A percentile compares a stretch with the other conserved stretches of the same genome.
Evolutionary conservation across 2,888 invertebrate species (phyloP).

Genomic region (Drosophila subsilvestris): DNA sequence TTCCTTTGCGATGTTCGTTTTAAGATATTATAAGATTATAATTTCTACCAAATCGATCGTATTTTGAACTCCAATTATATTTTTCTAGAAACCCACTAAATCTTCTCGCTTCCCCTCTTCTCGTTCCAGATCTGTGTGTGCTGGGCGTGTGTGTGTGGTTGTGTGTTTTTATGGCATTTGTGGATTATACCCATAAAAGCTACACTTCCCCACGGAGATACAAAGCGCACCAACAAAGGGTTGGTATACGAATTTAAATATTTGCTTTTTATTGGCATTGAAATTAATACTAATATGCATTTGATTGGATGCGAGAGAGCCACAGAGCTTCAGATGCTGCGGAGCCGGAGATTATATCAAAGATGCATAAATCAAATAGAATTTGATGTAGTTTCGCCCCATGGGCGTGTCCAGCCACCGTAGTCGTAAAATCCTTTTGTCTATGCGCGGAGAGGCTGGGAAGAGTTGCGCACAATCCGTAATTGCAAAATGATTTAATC

Average conservation of each 20-base stretch:
- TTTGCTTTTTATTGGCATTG: constrained; percentile 54
- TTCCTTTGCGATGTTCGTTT: too few species aligned
- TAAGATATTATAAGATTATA: neutral
- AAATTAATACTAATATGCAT: constrained; percentile 52
- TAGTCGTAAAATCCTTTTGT: constrained; percentile 50
- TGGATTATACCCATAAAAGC: constrained; percentile 68
- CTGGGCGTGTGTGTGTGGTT: neutral
- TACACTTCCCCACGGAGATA: constrained; percentile 40
- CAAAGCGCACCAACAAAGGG: constrained; percentile 44
- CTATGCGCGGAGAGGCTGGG: constrained; percentile 20
- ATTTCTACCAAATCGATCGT: too few species aligned
- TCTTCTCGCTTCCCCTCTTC: constrained; percentile 34
- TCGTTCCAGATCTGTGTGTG: constrained; percentile 55
- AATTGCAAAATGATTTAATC: constrained; percentile 75
- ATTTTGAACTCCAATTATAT: constrained; percentile 9
- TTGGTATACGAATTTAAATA: constrained; percentile 62
- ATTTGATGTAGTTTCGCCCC: constrained; percentile 61
- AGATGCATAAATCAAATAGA: constrained; percentile 58
- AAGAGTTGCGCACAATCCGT: constrained; percentile 51
- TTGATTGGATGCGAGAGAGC: constrained; percentile 26
- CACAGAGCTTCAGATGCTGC: constrained; percentile 10
- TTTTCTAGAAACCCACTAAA: constrained; percentile 34
- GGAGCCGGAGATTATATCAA: constrained; percentile 34
- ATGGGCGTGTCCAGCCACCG: constrained; percentile 33
- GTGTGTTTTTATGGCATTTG: constrained; percentile 48